Percentiles rank a stretch among this genome's conserved stretches.
These are phyloP conservation scores for Struthio camelus DNA, from an alignment of 2,113 vertebrate genomes.

Conservation along the genomic window DNA sequence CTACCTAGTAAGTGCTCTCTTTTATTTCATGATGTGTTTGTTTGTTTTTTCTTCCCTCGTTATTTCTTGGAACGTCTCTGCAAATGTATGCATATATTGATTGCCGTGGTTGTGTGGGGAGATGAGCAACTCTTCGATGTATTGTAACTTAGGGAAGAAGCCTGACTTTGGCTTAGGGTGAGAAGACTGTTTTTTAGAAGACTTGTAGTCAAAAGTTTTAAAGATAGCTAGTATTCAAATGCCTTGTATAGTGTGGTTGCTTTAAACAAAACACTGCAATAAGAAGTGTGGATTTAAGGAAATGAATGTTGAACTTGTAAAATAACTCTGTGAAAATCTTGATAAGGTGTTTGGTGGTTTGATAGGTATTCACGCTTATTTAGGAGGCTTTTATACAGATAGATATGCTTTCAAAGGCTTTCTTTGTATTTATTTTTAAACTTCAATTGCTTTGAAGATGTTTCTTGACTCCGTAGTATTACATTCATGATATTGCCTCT, in stretches of 20 bases:
- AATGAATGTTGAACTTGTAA: not conserved
- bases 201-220: no score
- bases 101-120: not conserved
- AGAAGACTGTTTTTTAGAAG: not conserved
- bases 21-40: not conserved
- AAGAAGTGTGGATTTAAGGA: not conserved
- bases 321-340: not conserved
- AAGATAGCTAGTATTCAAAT: not conserved
- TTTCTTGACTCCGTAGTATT: not conserved
- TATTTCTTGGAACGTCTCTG: not conserved
- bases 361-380: not conserved
- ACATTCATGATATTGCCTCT: accelerated
- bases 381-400: not conserved
- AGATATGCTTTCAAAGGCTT: not conserved
- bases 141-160: not conserved
- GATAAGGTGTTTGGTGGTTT: not conserved
- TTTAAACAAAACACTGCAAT: not conserved
- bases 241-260: not conserved
- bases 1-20: not conserved
- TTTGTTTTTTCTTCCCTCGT: not conserved
- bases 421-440: not conserved
- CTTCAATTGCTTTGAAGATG: not conserved
- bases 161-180: not conserved
- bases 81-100: not conserved
- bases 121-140: not conserved